Evolutionary conservation across 2,113 vertebrate genomes (phyloP).

Genomic region (Phylloscopus trochilus): DNA sequence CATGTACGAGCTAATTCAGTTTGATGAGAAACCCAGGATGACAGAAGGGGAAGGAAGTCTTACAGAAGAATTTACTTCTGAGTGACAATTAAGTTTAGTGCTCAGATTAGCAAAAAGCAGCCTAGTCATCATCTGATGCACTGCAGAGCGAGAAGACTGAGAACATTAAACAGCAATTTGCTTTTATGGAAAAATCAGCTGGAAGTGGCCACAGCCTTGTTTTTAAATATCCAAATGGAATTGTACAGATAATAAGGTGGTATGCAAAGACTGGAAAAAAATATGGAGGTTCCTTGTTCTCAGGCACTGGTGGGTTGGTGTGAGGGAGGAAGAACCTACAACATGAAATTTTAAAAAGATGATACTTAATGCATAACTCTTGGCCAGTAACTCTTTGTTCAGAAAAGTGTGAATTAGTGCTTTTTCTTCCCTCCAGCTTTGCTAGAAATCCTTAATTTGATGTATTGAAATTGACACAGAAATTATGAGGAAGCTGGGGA

Average conservation of each 20-base stretch:
- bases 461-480: not conserved
- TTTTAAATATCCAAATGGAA: not conserved
- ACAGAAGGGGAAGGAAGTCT: not conserved
- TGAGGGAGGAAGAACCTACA: not conserved
- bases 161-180: not conserved
- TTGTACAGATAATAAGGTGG: not conserved
- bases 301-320: not conserved
- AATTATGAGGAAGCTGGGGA: not conserved
- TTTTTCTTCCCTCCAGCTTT: not conserved
- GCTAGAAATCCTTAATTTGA: slow-evolving; percentile 2
- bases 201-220: not conserved
- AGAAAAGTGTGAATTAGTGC: not conserved
- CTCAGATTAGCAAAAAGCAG: not conserved
- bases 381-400: not conserved
- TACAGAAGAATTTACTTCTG: not conserved
- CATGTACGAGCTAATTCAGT: not conserved
- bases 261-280: not conserved
- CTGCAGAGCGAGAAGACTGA: not conserved
- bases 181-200: not conserved
- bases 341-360: not conserved
- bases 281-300: not conserved
- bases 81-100: not conserved
- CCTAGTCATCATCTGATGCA: not conserved
- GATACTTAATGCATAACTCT: not conserved
- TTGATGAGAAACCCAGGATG: not conserved